A percentile compares a stretch with the other conserved stretches of the same genome.
These are phyloP conservation scores for Mola mola DNA, from an alignment of 2,113 vertebrate species.

Conservation along the genomic window DNA sequence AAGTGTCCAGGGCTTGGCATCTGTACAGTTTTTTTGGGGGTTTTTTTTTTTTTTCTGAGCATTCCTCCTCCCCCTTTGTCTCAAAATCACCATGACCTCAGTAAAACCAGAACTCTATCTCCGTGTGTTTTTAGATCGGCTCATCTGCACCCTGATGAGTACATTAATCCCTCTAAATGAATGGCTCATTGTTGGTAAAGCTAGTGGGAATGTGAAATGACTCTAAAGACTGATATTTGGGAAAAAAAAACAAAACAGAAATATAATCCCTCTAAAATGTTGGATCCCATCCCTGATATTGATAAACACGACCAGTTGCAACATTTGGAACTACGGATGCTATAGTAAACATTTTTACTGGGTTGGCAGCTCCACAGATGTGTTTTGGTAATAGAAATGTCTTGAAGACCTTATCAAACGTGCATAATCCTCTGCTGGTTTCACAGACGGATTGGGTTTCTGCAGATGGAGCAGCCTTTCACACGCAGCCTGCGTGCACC, in stretches of 20 bases:
- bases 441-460: slow-evolving; percentile 85
- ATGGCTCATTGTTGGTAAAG: not conserved
- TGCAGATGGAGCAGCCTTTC: slow-evolving; percentile 73
- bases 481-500: slow-evolving; percentile 72
- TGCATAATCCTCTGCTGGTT: slow-evolving; percentile 77
- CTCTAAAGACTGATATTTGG: not conserved
- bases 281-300: not conserved
- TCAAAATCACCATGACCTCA: slow-evolving; percentile 61
- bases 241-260: not conserved
- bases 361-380: slow-evolving; percentile 55
- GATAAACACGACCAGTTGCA: not conserved
- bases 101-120: slow-evolving; percentile 34
- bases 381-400: slow-evolving; percentile 77
- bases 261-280: not conserved
- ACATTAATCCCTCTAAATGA: slow-evolving; percentile 4
- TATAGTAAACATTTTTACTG: slow-evolving; percentile 26
- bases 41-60: slow-evolving; percentile 38
- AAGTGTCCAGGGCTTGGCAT: slow-evolving; percentile 72
- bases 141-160: slow-evolving; percentile 37
- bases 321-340: slow-evolving; percentile 5
- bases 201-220: not conserved
- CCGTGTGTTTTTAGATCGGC: slow-evolving; percentile 25
- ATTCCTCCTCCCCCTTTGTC: slow-evolving; percentile 71
- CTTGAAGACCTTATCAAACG: slow-evolving; percentile 81
- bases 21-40: slow-evolving; percentile 47